Conservation (phyloP, 2,888 invertebrate species). For the Ophion obscuratus region DNA sequence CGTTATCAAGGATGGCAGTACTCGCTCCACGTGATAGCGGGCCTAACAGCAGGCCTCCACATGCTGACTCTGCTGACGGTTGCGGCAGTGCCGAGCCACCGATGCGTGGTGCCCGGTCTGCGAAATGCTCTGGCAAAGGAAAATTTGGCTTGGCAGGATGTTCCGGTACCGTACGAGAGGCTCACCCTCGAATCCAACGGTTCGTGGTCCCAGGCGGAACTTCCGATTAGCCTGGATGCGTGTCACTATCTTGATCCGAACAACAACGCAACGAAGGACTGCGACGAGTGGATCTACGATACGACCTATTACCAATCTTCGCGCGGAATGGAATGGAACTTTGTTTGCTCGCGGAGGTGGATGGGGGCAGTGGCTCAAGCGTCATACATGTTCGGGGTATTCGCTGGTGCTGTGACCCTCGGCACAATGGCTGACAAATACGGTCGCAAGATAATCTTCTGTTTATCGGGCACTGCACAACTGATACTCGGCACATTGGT, state of each 20-base stretch:
- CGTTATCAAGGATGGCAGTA: constrained; percentile 93
- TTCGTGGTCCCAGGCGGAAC: constrained; percentile 9
- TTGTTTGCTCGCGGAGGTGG: constrained; percentile 92
- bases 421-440: constrained; percentile 92
- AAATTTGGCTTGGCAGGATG: constrained; percentile 57
- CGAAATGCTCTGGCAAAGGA: constrained; percentile 47
- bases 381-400: constrained; percentile 92
- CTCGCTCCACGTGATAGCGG: constrained; percentile 90
- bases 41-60: constrained; percentile 92
- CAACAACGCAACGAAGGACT: constrained; percentile 82
- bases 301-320: constrained; percentile 90
- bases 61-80: constrained; percentile 93
- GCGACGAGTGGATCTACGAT: constrained; percentile 89
- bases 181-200: constrained; percentile 20
- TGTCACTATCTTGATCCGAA: constrained; percentile 85
- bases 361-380: constrained; percentile 93
- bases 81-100: constrained; percentile 91
- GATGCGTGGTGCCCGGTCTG: constrained; percentile 78
- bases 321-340: constrained; percentile 92
- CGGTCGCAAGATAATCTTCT: constrained; percentile 92
- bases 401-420: constrained; percentile 91
- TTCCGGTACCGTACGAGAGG: constrained; percentile 42
- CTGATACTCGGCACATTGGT: constrained; percentile 88
- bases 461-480: constrained; percentile 91
- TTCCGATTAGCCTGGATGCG: constrained; percentile 83